Base-by-base conservation (phyloP, 2,797 vertebrate genomes). In the Gorsachius magnificus region DNA sequence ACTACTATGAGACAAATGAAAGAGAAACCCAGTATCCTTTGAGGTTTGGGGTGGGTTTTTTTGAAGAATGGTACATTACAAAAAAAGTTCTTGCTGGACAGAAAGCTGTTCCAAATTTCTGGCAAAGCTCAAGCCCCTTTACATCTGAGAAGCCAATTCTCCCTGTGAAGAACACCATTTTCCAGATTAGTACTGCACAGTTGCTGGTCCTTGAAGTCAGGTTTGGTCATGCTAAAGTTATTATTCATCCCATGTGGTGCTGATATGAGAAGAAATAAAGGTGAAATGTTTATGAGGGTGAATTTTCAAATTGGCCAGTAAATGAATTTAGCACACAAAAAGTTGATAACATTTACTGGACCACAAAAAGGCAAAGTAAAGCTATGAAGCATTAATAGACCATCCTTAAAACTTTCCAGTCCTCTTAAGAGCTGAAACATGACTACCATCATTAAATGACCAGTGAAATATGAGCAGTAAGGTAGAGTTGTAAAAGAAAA, bases 231-330 rank as follows among this genome's bases (percentile, higher is more conserved):
- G 16, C 29, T 93, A 66, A 69, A 25, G 28, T 75, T 63, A 29
- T 78, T 84, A 87, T 88, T 89, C 17, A 72, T 79, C 45, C 75
- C 69, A 79, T 56, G 35, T 89, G 77, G 21, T 63, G 13, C 45
- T 80, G 75, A 82, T 76, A 78, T 80, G 29, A 74, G 91, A 94
- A 85, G 31, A 85, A 95, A 85, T 66, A 83, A 83, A 69, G 41
- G 68, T 87, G 57, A 91, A 95, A 94, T 36, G 1, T 86, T 91
- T 93, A 89, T 72, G 35, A 68, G 33, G 11, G 33, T 78, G 64
- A 75, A 71, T 83, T 95, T 96, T 95, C 50, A 94, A 92, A 92
- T 45, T 68, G 65, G 8, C 13, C 20, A 76, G 38, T 90, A 90
- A 94, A 78, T 71, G 22, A 83, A 88, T 74, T 93, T 81, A 93